phyloP scores from a whole-genome alignment of 2,113 vertebrate genomes.

The Macroglossus sobrinus region DNA sequence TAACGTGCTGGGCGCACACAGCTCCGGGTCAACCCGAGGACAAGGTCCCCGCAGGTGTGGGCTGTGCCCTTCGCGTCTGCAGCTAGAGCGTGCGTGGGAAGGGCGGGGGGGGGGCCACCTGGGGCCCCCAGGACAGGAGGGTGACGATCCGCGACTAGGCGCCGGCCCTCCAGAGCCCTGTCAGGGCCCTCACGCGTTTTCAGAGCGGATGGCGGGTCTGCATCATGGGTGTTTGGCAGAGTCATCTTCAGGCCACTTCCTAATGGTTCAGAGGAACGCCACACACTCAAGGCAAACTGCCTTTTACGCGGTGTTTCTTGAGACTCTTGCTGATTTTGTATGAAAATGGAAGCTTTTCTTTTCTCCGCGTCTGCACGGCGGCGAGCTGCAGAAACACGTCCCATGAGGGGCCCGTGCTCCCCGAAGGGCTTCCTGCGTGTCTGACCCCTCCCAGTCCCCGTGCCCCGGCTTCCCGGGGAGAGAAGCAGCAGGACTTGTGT shows the following conservation, averaged over 20 bases:
- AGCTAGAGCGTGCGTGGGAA: fast-evolving
- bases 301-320: neutral
- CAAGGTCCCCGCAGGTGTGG: neutral
- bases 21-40: neutral
- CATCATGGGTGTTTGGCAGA: fast-evolving
- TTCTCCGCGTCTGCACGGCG: neutral
- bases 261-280: no score
- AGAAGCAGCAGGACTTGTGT: fast-evolving
- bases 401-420: neutral
- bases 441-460: neutral
- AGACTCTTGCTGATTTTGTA: neutral
- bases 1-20: neutral
- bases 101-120: neutral
- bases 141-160: neutral
- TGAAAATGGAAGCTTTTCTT: neutral
- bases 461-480: neutral
- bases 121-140: neutral
- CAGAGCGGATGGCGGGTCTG: neutral
- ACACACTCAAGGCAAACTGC: neutral
- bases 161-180: neutral
- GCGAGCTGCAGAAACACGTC: neutral
- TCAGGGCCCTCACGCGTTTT: fast-evolving
- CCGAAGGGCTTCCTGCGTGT: neutral
- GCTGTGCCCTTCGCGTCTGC: neutral
- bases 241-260: neutral